Evolutionary conservation across 1,140 invertebrate species (phyloP), one percentile per base, ranked within the genome.

Genomic region (Coelopa frigida): DNA sequence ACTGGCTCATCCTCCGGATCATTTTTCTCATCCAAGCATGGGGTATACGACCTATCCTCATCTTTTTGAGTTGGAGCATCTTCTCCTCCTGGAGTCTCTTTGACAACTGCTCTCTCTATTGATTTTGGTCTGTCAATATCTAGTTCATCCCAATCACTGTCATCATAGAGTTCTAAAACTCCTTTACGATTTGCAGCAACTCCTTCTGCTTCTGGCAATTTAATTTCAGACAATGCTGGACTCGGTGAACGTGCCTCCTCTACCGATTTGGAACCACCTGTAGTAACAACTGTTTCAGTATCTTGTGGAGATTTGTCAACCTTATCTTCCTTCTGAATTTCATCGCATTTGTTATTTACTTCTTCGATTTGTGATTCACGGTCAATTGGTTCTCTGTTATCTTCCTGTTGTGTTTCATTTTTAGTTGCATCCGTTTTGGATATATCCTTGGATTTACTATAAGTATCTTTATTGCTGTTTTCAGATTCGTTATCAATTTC

Each of bases 21-120:
- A 17, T 71, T 73, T 48, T 78, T 76, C 52, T 82, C 80, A 59
- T 82, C 79, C 38, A 81, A 65, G 51, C 79, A 80, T 0, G 80
- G 80, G 17, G 80, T 82, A 57, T 82, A 82, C 37, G 77, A 80
- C 26, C 79, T 66, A 57, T 81, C 79, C 14, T 36, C 58, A 14
- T 58, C 60, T 4, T 18, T 36, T 6, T 48, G 38, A 12, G 53
- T 20, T 10, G 40, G 52, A 12, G 37, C 46, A n/a, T 44, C 42
- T 40, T 53, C 41, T 55, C 36, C 49, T 31, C 51, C 47, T 8
- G 51, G 49, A 38, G 7, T 40, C 14, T 18, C 20, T 21, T 17
- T 39, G 18, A 18, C 10, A 14, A 12, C 40, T 26, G 38, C 37
- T 35, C 46, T 45, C 20, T 38, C 36, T 40, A 39, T 41, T 12